Conservation (phyloP, 2,888 invertebrate genomes). For the Drosophila emarginata region DNA sequence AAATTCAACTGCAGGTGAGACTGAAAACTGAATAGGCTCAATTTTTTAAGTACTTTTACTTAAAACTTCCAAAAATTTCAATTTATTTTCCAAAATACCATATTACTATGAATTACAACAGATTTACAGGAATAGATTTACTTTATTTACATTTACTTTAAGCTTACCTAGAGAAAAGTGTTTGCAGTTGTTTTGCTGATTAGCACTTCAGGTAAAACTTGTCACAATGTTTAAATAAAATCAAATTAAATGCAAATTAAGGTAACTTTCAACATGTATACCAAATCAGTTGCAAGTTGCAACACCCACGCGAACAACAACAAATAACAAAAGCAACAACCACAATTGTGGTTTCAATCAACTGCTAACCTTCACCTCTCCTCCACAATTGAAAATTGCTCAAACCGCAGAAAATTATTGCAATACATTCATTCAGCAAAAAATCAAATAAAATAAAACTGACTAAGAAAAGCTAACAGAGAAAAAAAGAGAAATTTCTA, state of each 20-base stretch:
- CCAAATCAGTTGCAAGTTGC: conserved; percentile 39
- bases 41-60: too few species aligned
- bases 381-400: conserved; percentile 27
- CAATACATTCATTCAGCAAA: conserved; percentile 34
- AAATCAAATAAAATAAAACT: conserved; percentile 18
- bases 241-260: conserved; percentile 67
- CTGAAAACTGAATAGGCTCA: too few species aligned
- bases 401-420: conserved; percentile 38
- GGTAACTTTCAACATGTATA: conserved; percentile 38
- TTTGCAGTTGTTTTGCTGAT: conserved; percentile 36
- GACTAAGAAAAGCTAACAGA: conserved; percentile 19
- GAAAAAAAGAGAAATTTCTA: background rate
- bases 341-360: conserved; percentile 44
- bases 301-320: conserved; percentile 34
- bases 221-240: conserved; percentile 47
- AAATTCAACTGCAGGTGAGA: background rate
- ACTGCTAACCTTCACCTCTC: conserved; percentile 17
- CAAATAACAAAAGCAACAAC: conserved; percentile 17
- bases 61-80: too few species aligned
- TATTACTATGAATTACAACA: too few species aligned
- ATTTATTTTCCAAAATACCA: too few species aligned
- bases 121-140: too few species aligned
- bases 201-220: conserved; percentile 47
- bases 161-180: conserved; percentile 2
- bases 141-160: too few species aligned